Evolutionary conservation across 2,797 vertebrate species (phyloP).

Genomic region (Sebastes iracundus): DNA sequence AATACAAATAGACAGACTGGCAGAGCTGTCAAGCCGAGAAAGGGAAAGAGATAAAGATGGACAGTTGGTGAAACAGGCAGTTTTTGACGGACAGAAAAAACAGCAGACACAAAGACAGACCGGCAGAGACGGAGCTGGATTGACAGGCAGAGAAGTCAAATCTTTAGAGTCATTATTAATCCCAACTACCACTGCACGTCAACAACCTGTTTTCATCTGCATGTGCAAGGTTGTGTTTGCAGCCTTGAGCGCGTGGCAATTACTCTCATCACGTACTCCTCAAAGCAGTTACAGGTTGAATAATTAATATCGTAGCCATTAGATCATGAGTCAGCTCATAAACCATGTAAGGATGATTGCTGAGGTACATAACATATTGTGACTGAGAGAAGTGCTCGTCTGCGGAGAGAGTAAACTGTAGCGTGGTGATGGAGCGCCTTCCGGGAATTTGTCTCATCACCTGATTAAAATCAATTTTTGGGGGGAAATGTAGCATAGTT

Average conservation of each 20-base stretch:
- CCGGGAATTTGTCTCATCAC: neutral
- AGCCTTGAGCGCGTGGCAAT: constrained; percentile 13
- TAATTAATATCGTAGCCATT: constrained; percentile 49
- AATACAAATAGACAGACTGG: constrained; percentile 62
- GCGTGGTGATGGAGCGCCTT: neutral
- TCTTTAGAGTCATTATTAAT: neutral
- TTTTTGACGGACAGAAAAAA: constrained; percentile 30
- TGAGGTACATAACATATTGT: neutral
- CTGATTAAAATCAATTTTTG: neutral
- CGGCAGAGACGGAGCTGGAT: constrained; percentile 10
- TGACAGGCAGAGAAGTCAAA: constrained; percentile 1
- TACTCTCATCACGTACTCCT: constrained; percentile 15
- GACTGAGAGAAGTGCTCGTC: neutral
- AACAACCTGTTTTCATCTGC: constrained; percentile 19
- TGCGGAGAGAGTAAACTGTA: neutral
- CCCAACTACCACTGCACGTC: neutral
- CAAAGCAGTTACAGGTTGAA: constrained; percentile 34
- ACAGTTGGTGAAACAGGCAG: constrained; percentile 17
- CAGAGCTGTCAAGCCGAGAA: constrained; percentile 43
- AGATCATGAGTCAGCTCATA: constrained; percentile 38
- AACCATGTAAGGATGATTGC: constrained; percentile 19
- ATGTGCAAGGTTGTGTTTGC: constrained; percentile 11
- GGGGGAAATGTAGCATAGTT: neutral
- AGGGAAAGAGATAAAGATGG: constrained; percentile 36
- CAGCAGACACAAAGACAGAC: neutral